Conservation (phyloP, 2,888 invertebrate genomes). For the Anodontia alba region DNA sequence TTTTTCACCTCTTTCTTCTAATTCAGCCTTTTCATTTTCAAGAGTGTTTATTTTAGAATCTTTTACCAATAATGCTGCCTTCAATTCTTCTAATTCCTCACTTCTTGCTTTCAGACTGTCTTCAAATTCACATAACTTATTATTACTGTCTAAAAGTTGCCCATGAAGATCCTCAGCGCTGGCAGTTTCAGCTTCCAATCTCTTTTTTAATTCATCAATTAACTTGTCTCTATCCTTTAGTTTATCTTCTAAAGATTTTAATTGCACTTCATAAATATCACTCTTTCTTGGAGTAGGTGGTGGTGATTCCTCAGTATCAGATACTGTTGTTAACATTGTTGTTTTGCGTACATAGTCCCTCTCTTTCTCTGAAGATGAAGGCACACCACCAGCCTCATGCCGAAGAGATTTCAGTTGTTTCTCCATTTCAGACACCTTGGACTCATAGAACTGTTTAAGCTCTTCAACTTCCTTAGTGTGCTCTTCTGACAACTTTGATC, state of each 20-base stretch:
- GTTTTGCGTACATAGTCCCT: slow-evolving; percentile 68
- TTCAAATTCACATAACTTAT: slow-evolving; percentile 56
- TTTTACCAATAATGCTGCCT: slow-evolving; percentile 54
- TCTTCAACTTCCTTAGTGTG: slow-evolving; percentile 65
- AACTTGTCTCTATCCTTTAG: slow-evolving; percentile 61
- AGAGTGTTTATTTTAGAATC: slow-evolving; percentile 58
- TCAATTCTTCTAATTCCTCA: slow-evolving; percentile 62
- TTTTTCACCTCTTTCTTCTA: slow-evolving; percentile 65
- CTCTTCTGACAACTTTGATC: slow-evolving; percentile 47
- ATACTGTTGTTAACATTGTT: slow-evolving; percentile 67
- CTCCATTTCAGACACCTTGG: slow-evolving; percentile 66
- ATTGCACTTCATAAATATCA: slow-evolving; percentile 40
- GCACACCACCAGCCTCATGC: slow-evolving; percentile 36
- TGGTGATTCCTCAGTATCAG: slow-evolving; percentile 64
- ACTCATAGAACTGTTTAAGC: slow-evolving; percentile 69
- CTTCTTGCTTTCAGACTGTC: slow-evolving; percentile 57
- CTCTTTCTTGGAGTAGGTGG: slow-evolving; percentile 6
- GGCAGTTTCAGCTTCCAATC: slow-evolving; percentile 60
- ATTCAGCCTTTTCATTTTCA: slow-evolving; percentile 64
- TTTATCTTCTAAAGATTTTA: slow-evolving; percentile 50
- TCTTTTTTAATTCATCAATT: slow-evolving; percentile 64
- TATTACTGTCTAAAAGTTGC: slow-evolving; percentile 53
- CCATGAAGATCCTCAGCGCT: slow-evolving; percentile 61
- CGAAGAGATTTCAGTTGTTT: slow-evolving; percentile 47
- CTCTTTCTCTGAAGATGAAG: slow-evolving; percentile 51